Conservation (phyloP, 2,797 vertebrate genomes). For the Trachops cirrhosus region DNA sequence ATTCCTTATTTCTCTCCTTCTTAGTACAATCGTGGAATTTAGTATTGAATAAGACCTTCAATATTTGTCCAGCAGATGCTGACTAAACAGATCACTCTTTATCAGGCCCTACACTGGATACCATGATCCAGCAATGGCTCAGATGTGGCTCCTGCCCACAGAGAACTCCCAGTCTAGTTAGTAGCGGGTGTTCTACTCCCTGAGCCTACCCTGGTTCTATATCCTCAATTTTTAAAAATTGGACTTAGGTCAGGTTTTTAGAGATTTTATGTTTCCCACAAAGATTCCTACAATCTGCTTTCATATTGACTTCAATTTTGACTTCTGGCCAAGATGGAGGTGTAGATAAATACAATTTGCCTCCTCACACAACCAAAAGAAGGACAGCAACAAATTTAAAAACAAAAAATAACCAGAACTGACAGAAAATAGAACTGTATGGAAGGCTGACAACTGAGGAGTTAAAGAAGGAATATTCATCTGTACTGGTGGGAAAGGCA, state of each 20-base stretch:
- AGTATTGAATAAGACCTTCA: neutral
- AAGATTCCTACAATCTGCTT: neutral
- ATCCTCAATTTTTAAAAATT: neutral
- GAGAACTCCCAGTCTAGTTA: neutral
- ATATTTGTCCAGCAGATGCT: neutral
- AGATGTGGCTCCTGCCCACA: too few relatives aligned
- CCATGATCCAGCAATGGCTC: neutral
- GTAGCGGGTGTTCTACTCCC: neutral
- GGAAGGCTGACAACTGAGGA: too few relatives aligned
- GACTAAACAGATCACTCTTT: neutral
- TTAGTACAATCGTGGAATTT: neutral
- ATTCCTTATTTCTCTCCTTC: neutral
- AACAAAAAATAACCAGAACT: too few relatives aligned
- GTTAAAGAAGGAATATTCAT: too few relatives aligned
- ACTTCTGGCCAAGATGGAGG: too few relatives aligned
- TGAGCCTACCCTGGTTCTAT: neutral
- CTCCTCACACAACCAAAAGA: too few relatives aligned
- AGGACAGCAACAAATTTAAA: too few relatives aligned
- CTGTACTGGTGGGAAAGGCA: too few relatives aligned
- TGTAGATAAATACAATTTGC: too few relatives aligned
- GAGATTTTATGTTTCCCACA: neutral
- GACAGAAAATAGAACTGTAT: too few relatives aligned
- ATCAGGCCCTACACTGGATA: fast-evolving
- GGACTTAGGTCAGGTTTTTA: neutral
- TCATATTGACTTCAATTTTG: neutral